Conservation (phyloP, 2,113 vertebrate genomes). For the Tetrax tetrax region DNA sequence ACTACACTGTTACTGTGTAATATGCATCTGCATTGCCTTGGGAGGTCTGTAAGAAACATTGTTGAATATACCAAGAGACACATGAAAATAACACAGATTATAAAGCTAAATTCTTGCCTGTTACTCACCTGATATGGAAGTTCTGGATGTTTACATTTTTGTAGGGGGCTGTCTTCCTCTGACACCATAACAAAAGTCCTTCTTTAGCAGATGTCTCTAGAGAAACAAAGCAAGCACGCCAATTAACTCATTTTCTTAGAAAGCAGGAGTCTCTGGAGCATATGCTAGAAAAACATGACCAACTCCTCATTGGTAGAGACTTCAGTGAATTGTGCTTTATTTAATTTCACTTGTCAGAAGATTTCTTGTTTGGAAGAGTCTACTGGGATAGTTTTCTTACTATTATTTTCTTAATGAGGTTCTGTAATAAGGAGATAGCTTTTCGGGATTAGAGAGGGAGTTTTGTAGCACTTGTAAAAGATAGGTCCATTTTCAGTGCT, state of each 20-base stretch:
- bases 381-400: neutral
- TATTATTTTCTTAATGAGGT: neutral
- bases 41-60: neutral
- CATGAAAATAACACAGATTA: neutral
- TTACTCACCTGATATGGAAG: constrained; percentile 95
- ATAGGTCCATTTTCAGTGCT: neutral
- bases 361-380: neutral
- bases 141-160: constrained; percentile 99
- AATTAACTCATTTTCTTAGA: neutral
- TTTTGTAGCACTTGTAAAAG: neutral
- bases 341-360: neutral
- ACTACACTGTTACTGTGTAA: neutral
- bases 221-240: neutral
- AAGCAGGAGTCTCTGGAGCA: neutral
- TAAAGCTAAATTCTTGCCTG: neutral
- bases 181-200: constrained; percentile 96
- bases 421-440: neutral
- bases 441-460: neutral
- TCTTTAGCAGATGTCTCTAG: constrained; percentile 99
- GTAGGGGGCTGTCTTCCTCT: constrained; percentile 98
- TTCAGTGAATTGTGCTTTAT: neutral
- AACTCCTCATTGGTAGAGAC: neutral
- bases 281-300: neutral
- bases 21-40: neutral
- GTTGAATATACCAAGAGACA: neutral